These are phyloP conservation scores for Leucoraja ocellata DNA, from an alignment of 2,797 vertebrate genomes.

Conservation along the genomic window DNA sequence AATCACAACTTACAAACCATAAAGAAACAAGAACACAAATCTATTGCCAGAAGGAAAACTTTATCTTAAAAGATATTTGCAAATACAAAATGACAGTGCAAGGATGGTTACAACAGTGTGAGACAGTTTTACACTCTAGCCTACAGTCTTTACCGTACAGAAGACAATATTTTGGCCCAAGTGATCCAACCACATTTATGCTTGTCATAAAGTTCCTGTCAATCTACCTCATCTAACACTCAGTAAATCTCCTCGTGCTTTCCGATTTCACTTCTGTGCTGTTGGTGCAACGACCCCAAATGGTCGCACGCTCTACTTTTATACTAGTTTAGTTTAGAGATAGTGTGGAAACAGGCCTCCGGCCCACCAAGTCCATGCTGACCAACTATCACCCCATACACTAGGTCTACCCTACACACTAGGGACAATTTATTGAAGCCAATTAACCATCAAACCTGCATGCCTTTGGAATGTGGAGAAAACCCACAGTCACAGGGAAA, in stretches of 20 bases:
- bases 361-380: too few species aligned
- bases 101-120: neutral
- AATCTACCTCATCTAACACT: neutral
- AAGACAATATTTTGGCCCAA: neutral
- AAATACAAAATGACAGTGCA: neutral
- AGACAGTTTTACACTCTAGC: neutral
- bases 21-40: neutral
- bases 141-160: neutral
- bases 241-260: neutral
- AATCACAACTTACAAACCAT: neutral
- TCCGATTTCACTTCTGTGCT: neutral
- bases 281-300: neutral
- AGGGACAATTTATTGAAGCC: too few species aligned
- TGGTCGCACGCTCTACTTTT: neutral
- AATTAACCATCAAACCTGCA: too few species aligned
- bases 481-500: too few species aligned
- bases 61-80: neutral
- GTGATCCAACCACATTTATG: neutral
- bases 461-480: too few species aligned
- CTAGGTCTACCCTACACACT: too few species aligned
- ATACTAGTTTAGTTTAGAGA: too few species aligned
- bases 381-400: too few species aligned
- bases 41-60: too few species aligned
- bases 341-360: too few species aligned
- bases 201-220: neutral